Evolutionary conservation across 2,888 invertebrate species (phyloP), one percentile per base, ranked within the genome.

Genomic region (Sarcophaga subvicina): DNA sequence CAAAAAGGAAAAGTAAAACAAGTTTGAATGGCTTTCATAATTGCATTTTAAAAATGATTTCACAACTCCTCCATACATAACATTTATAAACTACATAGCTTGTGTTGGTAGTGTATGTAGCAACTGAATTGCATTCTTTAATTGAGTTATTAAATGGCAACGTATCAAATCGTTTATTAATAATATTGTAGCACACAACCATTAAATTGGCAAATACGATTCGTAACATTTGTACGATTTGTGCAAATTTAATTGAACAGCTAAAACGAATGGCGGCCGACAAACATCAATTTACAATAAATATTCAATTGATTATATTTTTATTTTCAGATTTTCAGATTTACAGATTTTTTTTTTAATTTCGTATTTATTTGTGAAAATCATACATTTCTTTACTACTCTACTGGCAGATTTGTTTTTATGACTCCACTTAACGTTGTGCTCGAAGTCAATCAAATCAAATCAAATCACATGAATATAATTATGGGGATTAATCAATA

Each of bases 121-220:
- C 54, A 54, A 14, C 17, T 14, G 3, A 12, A 54, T 54, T 3
- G 12, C 54, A 17, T 17, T 54, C 4, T 17, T 69, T 79, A 83
- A 83, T 79, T 75, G 64, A 79, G 79, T 83, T 70, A 83, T 83
- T 79, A 79, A 83, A 83, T 37, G 72, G 25, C 69, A 63, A 49
- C 20, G 54, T 59, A 63, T 63, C 37, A 62, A 79, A 79, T 62
- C 69, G 27, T 75, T 79, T 83, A 83, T 79, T 73, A 75, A 67
- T 60, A 66, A 67, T 69, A 69, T 37, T 37, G 37, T 37, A 37
- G 37, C 37, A 69, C 64, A 75, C 69, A 75, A 64, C 75, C 83
- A 79, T 83, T 63, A 75, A 79, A 75, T 79, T 83, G 37, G 20
- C 11, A 83, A 83, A 67, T 79, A 73, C 54, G 62, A 72, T 67